phyloP scores from a whole-genome alignment of 2,797 vertebrate genomes.

The Rousettus madagascariensis region DNA sequence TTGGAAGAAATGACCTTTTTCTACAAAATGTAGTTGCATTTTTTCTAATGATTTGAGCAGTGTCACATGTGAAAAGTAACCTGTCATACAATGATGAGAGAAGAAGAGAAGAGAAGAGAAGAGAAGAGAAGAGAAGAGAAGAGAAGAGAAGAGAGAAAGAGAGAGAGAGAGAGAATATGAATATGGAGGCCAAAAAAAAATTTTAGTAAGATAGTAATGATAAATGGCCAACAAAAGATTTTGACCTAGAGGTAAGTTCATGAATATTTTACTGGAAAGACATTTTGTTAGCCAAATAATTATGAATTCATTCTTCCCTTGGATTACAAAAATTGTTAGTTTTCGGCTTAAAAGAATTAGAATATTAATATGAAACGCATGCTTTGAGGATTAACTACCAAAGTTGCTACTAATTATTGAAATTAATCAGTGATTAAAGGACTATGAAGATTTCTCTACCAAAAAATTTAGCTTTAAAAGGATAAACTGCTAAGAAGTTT shows the following conservation, averaged over 20 bases:
- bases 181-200: neutral
- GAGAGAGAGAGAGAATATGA: neutral
- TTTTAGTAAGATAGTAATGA: neutral
- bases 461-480: constrained; percentile 41
- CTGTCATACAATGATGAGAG: neutral
- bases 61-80: neutral
- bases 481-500: constrained; percentile 29
- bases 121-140: neutral
- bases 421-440: constrained; percentile 54
- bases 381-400: constrained; percentile 51
- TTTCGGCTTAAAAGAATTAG: constrained; percentile 53
- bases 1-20: neutral
- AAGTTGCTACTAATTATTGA: constrained; percentile 48
- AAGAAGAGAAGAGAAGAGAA: neutral
- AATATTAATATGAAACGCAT: constrained; percentile 52
- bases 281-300: constrained; percentile 48
- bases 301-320: constrained; percentile 12
- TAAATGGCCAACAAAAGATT: neutral
- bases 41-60: neutral
- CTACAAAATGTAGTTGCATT: neutral
- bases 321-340: constrained; percentile 46
- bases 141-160: neutral
- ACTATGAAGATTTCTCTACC: constrained; percentile 30
- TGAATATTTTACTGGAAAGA: constrained; percentile 5
- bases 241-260: neutral